phyloP scores from a whole-genome alignment of 53 echinoderm and acorn worm species.

The Patiria pectinifera region DNA sequence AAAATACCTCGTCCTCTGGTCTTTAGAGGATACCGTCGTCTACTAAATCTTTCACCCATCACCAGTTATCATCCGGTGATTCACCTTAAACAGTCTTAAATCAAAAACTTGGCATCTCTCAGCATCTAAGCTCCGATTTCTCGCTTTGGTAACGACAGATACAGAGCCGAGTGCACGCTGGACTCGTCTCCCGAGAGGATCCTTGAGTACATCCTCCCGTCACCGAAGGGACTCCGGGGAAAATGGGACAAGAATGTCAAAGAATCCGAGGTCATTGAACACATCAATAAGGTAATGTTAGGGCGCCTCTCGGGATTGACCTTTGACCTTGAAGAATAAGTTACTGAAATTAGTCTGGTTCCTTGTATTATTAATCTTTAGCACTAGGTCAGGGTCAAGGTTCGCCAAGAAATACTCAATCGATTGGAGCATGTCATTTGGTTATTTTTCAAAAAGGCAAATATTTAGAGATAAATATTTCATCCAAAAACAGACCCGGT shows the following conservation, averaged over 20 bases:
- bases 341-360: background rate
- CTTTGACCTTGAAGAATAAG: background rate
- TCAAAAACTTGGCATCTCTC: background rate
- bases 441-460: too few species aligned
- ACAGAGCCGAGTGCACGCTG: conserved; percentile 91
- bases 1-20: background rate
- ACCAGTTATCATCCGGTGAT: background rate
- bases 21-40: background rate
- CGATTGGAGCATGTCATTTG: too few species aligned
- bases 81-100: conserved; percentile 4
- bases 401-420: too few species aligned
- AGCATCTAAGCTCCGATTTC: too few species aligned
- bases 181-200: conserved; percentile 86
- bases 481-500: too few species aligned
- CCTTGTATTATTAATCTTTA: background rate
- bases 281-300: conserved; percentile 79
- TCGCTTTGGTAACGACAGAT: conserved; percentile 55
- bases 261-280: conserved; percentile 87
- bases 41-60: conserved; percentile 16
- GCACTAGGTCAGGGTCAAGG: background rate
- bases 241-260: conserved; percentile 99
- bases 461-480: too few species aligned
- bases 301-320: background rate
- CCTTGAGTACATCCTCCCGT: conserved; percentile 85
- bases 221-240: conserved; percentile 89